phyloP scores from a whole-genome alignment of 2,797 vertebrate genomes.

The Balearica regulorum region DNA sequence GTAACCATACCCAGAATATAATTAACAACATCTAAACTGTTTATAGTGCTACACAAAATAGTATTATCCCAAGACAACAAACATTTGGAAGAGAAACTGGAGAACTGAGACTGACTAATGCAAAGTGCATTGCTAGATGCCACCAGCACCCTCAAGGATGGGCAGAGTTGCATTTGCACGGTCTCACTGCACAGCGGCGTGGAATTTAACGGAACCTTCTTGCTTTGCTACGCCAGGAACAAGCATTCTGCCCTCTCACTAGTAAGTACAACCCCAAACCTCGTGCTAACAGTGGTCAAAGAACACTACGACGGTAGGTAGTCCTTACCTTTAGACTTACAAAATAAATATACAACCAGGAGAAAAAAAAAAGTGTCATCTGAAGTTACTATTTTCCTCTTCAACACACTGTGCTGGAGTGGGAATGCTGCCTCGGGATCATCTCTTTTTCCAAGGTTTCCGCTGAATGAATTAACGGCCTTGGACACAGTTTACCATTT shows the following conservation, averaged over 20 bases:
- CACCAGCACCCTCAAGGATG: background rate
- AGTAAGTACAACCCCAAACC: background rate
- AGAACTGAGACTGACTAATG: background rate
- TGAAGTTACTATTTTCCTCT: background rate
- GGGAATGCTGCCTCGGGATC: background rate
- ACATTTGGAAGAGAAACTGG: background rate
- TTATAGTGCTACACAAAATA: background rate
- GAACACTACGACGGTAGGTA: rapidly evolving
- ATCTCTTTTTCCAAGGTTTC: background rate
- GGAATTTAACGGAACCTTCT: too few relatives aligned
- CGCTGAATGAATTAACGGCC: rapidly evolving
- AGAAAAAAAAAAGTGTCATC: background rate
- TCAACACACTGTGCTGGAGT: rapidly evolving
- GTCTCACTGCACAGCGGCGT: background rate
- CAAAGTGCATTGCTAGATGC: background rate
- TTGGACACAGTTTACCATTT: too few relatives aligned
- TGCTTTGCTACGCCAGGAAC: background rate
- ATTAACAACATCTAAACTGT: background rate
- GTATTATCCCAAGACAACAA: background rate
- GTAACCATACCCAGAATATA: rapidly evolving
- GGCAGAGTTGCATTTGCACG: rapidly evolving
- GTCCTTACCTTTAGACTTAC: background rate
- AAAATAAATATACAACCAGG: background rate
- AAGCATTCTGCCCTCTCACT: background rate
- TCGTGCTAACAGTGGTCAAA: background rate